These are phyloP conservation scores for Actinia tenebrosa DNA, from an alignment of 64 coral and sea anemone species.

Conservation along the genomic window DNA sequence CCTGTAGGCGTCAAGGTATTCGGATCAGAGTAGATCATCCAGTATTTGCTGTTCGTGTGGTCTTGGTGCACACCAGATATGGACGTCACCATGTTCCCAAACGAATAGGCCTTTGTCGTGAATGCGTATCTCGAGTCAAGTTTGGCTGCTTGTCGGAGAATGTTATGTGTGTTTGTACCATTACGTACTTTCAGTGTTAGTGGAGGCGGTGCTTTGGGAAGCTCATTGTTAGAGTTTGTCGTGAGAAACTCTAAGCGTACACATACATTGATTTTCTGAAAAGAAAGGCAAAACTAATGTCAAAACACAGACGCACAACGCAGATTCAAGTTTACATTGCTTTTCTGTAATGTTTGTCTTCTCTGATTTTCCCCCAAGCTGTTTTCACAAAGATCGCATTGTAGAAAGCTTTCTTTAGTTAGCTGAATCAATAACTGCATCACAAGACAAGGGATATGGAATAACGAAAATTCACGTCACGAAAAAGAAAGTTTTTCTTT, in stretches of 20 bases:
- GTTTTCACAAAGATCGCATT: too few species aligned
- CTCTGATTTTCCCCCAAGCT: too few species aligned
- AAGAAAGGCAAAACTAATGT: background rate
- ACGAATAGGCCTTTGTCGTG: background rate
- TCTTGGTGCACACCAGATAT: conserved; percentile 41
- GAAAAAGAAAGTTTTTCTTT: too few species aligned
- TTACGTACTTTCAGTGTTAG: conserved; percentile 1
- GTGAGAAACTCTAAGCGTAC: conserved; percentile 22
- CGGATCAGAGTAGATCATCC: conserved; percentile 50
- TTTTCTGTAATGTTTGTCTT: too few species aligned
- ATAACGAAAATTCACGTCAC: too few species aligned
- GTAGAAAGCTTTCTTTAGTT: too few species aligned
- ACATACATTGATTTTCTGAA: conserved; percentile 38
- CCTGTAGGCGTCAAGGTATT: conserved; percentile 27
- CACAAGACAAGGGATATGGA: too few species aligned
- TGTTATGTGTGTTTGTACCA: conserved; percentile 37
- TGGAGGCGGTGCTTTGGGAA: background rate
- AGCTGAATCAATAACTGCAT: too few species aligned
- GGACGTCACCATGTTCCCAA: conserved; percentile 45
- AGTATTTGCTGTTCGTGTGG: conserved; percentile 25
- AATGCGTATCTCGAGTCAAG: conserved; percentile 23
- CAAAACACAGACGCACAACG: background rate
- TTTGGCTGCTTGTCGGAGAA: conserved; percentile 46
- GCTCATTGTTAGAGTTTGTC: background rate
- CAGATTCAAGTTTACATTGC: background rate